Conservation (phyloP, 1,140 invertebrate species). For the Drosophila seguyi region DNA sequence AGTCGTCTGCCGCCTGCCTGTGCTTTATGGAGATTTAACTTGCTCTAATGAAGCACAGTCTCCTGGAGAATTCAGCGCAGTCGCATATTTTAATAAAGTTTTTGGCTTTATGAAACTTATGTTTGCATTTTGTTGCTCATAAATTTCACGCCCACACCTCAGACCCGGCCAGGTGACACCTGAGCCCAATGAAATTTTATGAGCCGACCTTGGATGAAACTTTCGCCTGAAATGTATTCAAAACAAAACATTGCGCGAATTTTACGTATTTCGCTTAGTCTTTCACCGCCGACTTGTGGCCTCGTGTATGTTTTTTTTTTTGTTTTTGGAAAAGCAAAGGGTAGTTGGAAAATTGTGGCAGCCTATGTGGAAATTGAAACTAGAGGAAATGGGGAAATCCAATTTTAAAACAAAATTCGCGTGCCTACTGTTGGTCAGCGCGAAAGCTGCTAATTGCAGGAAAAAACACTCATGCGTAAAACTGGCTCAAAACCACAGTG, state of each 20-base stretch:
- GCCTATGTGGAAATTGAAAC: slow-evolving; percentile 39
- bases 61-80: slow-evolving; percentile 21
- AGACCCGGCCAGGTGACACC: slow-evolving; percentile 49
- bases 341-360: slow-evolving; percentile 39
- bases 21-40: slow-evolving; percentile 81
- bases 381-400: slow-evolving; percentile 28
- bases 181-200: slow-evolving; percentile 69
- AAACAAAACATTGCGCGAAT: slow-evolving; percentile 36
- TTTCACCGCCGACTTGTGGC: slow-evolving; percentile 4
- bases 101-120: slow-evolving; percentile 60
- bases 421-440: slow-evolving; percentile 6
- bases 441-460: slow-evolving; percentile 25
- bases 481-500: neutral
- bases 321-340: slow-evolving; percentile 1
- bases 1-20: slow-evolving; percentile 55
- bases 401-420: slow-evolving; percentile 26
- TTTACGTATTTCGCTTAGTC: slow-evolving; percentile 4
- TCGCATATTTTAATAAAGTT: slow-evolving; percentile 82
- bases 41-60: slow-evolving; percentile 70
- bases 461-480: slow-evolving; percentile 38
- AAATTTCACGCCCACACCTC: slow-evolving; percentile 47
- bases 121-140: slow-evolving; percentile 75
- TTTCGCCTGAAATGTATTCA: slow-evolving; percentile 23
- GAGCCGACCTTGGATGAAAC: slow-evolving; percentile 34
- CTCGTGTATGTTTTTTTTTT: neutral